phyloP scores from a whole-genome alignment of 2,888 invertebrate species.

The Esperia sulphurella region DNA sequence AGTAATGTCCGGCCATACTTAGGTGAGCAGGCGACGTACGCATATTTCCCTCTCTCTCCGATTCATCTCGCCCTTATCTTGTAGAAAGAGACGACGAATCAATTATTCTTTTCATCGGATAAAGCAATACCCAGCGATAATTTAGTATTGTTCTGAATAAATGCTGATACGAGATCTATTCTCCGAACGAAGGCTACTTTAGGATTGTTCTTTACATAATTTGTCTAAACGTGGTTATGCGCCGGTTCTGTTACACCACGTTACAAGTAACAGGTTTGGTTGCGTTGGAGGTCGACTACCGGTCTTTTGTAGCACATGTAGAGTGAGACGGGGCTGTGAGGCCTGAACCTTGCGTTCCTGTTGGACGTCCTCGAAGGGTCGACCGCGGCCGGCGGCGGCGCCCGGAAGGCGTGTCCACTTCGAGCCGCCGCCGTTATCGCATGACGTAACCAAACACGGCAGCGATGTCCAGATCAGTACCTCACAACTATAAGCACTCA shows the following conservation, averaged over 20 bases:
- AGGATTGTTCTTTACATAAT: slow-evolving; percentile 38
- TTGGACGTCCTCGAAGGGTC: slow-evolving; percentile 62
- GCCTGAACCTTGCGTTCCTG: slow-evolving; percentile 60
- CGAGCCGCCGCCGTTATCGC: slow-evolving; percentile 52
- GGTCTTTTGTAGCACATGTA: slow-evolving; percentile 72
- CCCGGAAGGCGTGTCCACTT: slow-evolving; percentile 71
- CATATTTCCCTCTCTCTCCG: slow-evolving; percentile 73
- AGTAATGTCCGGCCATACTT: slow-evolving; percentile 79
- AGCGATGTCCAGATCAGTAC: slow-evolving; percentile 23
- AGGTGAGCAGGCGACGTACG: slow-evolving; percentile 77
- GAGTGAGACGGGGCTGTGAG: slow-evolving; percentile 54
- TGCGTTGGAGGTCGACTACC: slow-evolving; percentile 73
- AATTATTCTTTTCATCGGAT: slow-evolving; percentile 50
- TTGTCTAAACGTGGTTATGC: slow-evolving; percentile 36
- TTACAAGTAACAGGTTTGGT: slow-evolving; percentile 72
- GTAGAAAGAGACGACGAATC: slow-evolving; percentile 58
- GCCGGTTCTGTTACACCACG: slow-evolving; percentile 43
- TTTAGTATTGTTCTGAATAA: slow-evolving; percentile 38
- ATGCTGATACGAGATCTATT: slow-evolving; percentile 23
- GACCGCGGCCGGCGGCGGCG: slow-evolving; percentile 54
- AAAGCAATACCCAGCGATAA: slow-evolving; percentile 34
- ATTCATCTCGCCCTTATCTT: slow-evolving; percentile 44
- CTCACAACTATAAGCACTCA: slow-evolving; percentile 13
- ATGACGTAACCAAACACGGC: slow-evolving; percentile 65
- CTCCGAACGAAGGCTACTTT: slow-evolving; percentile 24